Percentiles rank a stretch among this genome's conserved stretches.
Conservation (phyloP, 2,888 invertebrate genomes). For the Helicoverpa assulta region DNA sequence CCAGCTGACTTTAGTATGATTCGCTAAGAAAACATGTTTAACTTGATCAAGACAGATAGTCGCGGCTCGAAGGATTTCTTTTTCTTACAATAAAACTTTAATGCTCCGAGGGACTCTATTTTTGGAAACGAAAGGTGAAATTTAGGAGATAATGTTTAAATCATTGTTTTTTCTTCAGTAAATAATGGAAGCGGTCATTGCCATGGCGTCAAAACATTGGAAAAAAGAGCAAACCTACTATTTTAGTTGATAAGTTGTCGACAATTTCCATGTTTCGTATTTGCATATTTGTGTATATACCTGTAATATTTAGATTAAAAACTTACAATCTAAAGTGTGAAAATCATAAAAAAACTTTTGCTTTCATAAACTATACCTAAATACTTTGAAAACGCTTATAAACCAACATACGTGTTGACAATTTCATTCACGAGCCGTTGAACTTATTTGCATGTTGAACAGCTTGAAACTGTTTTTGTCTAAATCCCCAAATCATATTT, state of each 20-base stretch:
- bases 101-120: conserved; percentile 32
- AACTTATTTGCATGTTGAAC: conserved; percentile 58
- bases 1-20: conserved; percentile 11
- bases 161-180: background rate
- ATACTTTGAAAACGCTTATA: background rate
- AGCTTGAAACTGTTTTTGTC: conserved; percentile 28
- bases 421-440: conserved; percentile 35
- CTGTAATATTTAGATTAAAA: too few relatives aligned
- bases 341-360: background rate
- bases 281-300: too few relatives aligned
- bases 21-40: conserved; percentile 22
- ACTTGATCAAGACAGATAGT: conserved; percentile 47
- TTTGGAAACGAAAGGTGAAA: conserved; percentile 21
- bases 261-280: too few relatives aligned
- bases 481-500: conserved; percentile 52
- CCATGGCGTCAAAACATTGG: too few relatives aligned
- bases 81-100: conserved; percentile 42
- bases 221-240: too few relatives aligned
- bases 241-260: too few relatives aligned
- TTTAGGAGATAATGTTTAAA: conserved; percentile 3
- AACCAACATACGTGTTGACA: background rate
- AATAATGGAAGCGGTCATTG: background rate
- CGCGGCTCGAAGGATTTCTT: background rate
- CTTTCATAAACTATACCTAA: background rate
- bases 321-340: too few relatives aligned